Conservation (phyloP, 2,888 invertebrate species). For the Apamea crenata region DNA sequence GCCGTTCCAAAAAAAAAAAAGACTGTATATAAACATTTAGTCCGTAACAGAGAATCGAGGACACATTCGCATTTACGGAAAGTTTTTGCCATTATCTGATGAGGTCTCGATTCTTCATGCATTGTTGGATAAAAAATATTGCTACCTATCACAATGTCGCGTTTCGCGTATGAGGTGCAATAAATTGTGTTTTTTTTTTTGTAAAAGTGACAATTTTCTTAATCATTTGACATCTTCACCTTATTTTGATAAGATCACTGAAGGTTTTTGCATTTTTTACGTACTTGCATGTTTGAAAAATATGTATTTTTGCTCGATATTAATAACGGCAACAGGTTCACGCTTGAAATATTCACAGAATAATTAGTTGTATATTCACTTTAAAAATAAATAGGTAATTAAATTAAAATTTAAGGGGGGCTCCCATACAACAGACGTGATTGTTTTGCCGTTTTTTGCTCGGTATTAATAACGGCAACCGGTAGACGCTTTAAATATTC, state of each 20-base stretch:
- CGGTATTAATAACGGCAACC: no score
- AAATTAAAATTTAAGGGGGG: no score
- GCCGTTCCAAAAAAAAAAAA: no score
- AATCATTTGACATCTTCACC: not conserved
- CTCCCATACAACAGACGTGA: no score
- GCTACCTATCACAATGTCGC: conserved; percentile 1
- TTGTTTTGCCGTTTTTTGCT: no score
- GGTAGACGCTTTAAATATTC: no score
- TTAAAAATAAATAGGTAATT: no score
- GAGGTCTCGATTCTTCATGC: conserved; percentile 34
- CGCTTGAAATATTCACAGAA: no score
- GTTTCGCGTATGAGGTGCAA: conserved; percentile 4
- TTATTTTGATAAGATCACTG: not conserved
- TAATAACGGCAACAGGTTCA: no score
- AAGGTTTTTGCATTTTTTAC: not conserved
- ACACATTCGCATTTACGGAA: conserved; percentile 7
- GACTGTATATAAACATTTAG: conserved; percentile 1
- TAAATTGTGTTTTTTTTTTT: conserved; percentile 1
- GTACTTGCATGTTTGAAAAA: not conserved
- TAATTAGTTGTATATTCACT: no score
- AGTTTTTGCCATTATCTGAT: conserved; percentile 21
- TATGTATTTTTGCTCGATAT: no score
- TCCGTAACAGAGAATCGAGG: conserved; percentile 22
- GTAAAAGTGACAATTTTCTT: conserved; percentile 1
- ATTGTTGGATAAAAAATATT: conserved; percentile 28